Evolutionary conservation across 2,888 invertebrate species (phyloP).

Genomic region (Heliconius charithonia): DNA sequence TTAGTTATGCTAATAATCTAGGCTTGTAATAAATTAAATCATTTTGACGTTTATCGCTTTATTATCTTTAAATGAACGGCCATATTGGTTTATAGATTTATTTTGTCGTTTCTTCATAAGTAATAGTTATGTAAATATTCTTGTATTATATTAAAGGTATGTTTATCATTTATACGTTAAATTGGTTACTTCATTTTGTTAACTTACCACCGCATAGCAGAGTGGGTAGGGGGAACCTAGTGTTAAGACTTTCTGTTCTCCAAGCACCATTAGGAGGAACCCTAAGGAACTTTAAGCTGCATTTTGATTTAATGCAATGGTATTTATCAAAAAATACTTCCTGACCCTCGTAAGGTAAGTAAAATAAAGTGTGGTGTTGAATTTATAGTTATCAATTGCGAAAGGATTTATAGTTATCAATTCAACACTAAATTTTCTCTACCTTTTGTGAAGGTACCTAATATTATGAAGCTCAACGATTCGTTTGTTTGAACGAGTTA

Average conservation of each 20-base stretch:
- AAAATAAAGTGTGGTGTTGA: no score
- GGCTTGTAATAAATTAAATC: constrained; percentile 40
- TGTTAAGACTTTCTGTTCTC: not conserved
- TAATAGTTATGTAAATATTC: constrained; percentile 2
- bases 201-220: not conserved
- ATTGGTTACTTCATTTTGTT: not conserved
- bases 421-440: no score
- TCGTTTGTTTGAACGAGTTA: not conserved
- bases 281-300: not conserved
- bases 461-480: not conserved
- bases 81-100: constrained; percentile 39
- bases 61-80: constrained; percentile 58
- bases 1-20: constrained; percentile 50
- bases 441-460: no score
- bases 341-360: no score
- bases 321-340: no score
- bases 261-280: not conserved
- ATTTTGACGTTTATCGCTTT: constrained; percentile 64
- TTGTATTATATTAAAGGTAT: not conserved
- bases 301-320: no score
- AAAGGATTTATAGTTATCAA: no score
- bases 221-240: not conserved
- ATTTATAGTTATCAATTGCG: no score
- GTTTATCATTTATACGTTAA: not conserved
- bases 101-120: constrained; percentile 4